A percentile compares a stretch with the other conserved stretches of the same genome.
Evolutionary conservation across 2,797 vertebrate genomes (phyloP).

Genomic region (Enteromius mattozi): DNA sequence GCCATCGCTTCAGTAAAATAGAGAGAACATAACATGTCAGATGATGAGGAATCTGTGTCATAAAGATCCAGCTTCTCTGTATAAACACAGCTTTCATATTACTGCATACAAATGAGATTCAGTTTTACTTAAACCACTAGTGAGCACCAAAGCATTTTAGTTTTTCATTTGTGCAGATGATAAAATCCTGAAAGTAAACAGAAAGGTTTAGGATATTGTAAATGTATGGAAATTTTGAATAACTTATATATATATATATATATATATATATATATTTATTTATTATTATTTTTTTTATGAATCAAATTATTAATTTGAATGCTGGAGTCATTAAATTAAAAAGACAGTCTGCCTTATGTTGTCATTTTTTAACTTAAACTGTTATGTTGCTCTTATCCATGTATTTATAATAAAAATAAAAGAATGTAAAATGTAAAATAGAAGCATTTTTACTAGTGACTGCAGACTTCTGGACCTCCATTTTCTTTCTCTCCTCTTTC

Average conservation of each 20-base stretch:
- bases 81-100: conserved; percentile 16
- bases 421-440: background rate
- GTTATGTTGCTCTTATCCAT: background rate
- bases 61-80: background rate
- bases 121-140: background rate
- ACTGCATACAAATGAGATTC: conserved; percentile 1
- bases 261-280: too few relatives aligned
- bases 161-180: background rate
- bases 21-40: conserved; percentile 8
- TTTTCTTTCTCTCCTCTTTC: conserved; percentile 2
- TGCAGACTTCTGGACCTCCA: background rate
- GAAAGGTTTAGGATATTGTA: background rate
- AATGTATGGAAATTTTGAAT: background rate
- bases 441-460: background rate
- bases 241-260: background rate
- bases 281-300: too few relatives aligned
- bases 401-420: background rate
- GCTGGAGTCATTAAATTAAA: background rate
- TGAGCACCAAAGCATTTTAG: conserved; percentile 5
- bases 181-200: background rate
- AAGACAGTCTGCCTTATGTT: background rate
- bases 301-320: background rate
- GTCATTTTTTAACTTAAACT: background rate
- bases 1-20: conserved; percentile 83
- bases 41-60: conserved; percentile 7